Percentiles rank a stretch among this genome's conserved stretches.
Conservation (phyloP, 2,888 invertebrate species). For the Cremastinae sp. region DNA sequence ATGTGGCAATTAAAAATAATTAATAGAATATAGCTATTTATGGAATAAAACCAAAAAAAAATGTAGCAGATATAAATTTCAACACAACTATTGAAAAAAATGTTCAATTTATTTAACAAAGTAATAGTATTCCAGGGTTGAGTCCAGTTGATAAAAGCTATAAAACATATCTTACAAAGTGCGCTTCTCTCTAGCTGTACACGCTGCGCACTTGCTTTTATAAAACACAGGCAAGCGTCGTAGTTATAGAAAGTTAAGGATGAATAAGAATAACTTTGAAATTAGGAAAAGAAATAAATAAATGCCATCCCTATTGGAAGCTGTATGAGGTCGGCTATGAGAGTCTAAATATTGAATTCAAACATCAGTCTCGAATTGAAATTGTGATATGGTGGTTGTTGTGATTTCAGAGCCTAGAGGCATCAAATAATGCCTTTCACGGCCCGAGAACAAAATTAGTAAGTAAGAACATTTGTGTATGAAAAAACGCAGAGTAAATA, state of each 20-base stretch:
- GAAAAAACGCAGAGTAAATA: conserved; percentile 73
- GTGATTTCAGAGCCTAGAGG: conserved; percentile 81
- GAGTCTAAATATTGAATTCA: conserved; percentile 41
- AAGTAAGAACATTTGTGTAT: conserved; percentile 79
- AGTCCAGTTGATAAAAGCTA: conserved; percentile 1
- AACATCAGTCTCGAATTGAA: conserved; percentile 66
- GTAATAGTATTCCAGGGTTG: conserved; percentile 16
- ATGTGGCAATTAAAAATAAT: conserved; percentile 18
- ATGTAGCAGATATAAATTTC: conserved; percentile 13
- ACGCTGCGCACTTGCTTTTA: conserved; percentile 38
- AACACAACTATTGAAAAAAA: too few relatives aligned
- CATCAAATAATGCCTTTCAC: conserved; percentile 81
- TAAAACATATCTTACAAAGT: conserved; percentile 1
- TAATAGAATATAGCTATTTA: neutral
- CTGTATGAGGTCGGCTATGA: conserved; percentile 44
- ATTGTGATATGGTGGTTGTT: conserved; percentile 79
- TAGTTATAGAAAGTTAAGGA: neutral
- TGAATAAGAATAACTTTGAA: neutral
- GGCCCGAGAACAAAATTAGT: conserved; percentile 80
- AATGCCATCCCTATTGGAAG: conserved; percentile 39
- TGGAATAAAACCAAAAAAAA: neutral
- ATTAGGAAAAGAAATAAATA: neutral
- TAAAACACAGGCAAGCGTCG: conserved; percentile 9
- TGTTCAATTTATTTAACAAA: neutral
- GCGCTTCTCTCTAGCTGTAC: conserved; percentile 5